Conservation (phyloP, 1,140 invertebrate genomes). For the Xylocopa sonorina region DNA sequence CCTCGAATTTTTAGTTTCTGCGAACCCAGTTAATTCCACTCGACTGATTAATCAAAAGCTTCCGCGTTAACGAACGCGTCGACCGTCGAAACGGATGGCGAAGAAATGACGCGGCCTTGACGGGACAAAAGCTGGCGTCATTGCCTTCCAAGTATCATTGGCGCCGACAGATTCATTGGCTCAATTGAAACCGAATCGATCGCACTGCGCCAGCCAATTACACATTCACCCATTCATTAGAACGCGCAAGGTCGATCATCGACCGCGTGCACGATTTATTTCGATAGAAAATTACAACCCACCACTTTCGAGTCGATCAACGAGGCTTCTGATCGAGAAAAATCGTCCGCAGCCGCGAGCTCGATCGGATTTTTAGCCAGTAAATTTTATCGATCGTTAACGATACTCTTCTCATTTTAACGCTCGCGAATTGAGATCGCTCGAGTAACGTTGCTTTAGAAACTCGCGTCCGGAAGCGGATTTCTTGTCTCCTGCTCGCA, state of each 20-base stretch:
- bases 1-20: no score
- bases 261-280: not conserved
- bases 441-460: no score
- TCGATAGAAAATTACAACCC: not conserved
- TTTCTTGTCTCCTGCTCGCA: no score
- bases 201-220: conserved; percentile 21
- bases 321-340: no score
- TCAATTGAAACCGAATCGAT: conserved; percentile 30
- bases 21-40: no score
- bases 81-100: not conserved
- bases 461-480: no score
- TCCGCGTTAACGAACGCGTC: conserved; percentile 10
- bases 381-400: no score
- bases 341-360: no score
- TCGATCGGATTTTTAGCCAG: no score
- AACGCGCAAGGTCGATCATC: conserved; percentile 3
- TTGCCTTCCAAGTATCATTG: conserved; percentile 8
- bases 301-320: not conserved
- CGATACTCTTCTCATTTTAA: no score
- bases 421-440: no score
- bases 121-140: not conserved
- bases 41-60: not conserved
- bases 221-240: conserved; percentile 15
- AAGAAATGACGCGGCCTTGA: not conserved
- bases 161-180: conserved; percentile 14